These are phyloP conservation scores for Drosophila leonis DNA, from an alignment of 2,888 invertebrate genomes.

Conservation along the genomic window DNA sequence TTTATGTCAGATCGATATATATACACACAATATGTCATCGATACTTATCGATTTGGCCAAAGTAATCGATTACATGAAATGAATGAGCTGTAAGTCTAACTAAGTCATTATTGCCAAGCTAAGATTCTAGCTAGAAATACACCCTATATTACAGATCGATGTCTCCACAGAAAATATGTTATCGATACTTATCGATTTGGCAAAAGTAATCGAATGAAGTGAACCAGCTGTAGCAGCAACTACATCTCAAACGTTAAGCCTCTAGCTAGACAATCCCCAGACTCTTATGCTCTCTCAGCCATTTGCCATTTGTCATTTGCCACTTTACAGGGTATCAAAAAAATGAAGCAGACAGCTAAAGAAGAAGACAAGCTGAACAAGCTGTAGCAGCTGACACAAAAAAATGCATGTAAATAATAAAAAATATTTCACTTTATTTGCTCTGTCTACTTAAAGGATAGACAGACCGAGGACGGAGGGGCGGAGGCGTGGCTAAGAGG, in stretches of 20 bases:
- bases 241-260: neutral
- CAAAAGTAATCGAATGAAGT: neutral
- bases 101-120: neutral
- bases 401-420: conserved; percentile 63
- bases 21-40: neutral
- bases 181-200: neutral
- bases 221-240: neutral
- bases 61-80: neutral
- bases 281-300: neutral
- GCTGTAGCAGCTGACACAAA: conserved; percentile 49
- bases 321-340: conserved; percentile 4
- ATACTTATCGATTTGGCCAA: neutral
- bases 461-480: neutral
- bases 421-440: conserved; percentile 68
- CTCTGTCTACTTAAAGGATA: conserved; percentile 59
- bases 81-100: neutral
- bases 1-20: neutral
- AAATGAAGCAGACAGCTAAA: conserved; percentile 1
- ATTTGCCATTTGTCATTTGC: neutral
- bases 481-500: neutral
- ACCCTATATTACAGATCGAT: neutral
- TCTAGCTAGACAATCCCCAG: neutral
- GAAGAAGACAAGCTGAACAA: conserved; percentile 6
- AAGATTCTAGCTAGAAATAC: neutral
- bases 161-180: neutral